Conservation (phyloP, 2,113 vertebrate species). For the Mellivora capensis region DNA sequence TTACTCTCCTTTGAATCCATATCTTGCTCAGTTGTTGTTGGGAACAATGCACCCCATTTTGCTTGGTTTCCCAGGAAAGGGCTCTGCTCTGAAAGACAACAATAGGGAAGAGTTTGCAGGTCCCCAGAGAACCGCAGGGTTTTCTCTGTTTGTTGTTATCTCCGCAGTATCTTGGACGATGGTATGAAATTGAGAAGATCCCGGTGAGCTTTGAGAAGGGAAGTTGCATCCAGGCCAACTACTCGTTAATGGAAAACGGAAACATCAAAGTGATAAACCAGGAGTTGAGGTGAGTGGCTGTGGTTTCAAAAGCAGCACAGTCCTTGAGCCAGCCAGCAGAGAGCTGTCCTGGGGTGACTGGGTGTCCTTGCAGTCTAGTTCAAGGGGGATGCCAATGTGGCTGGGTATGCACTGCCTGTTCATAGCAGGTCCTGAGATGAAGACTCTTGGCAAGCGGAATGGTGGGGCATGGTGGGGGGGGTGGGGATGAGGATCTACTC, state of each 20-base stretch:
- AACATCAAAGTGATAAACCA: conserved; percentile 88
- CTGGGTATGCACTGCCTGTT: neutral
- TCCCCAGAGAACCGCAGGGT: conserved; percentile 29
- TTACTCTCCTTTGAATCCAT: neutral
- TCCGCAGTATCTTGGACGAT: conserved; percentile 88
- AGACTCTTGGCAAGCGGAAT: neutral
- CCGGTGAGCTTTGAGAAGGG: conserved; percentile 85
- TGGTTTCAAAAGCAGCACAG: neutral
- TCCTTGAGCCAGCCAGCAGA: neutral
- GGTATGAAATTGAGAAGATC: conserved; percentile 89
- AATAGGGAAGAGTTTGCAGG: conserved; percentile 17
- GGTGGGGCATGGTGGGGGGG: neutral
- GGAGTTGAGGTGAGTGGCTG: conserved; percentile 79
- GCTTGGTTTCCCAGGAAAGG: conserved; percentile 19
- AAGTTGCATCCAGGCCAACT: conserved; percentile 85
- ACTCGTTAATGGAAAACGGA: conserved; percentile 82
- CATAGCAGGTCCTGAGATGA: neutral
- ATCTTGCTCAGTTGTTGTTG: neutral
- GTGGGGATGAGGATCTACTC: neutral
- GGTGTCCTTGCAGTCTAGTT: neutral
- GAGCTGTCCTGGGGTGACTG: neutral
- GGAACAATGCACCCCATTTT: conserved; percentile 41
- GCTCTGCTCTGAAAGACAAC: conserved; percentile 22
- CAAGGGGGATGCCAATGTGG: neutral
- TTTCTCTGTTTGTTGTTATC: conserved; percentile 46